Conservation (phyloP, 2,888 invertebrate genomes). For the Trichogramma dendrolimi region DNA sequence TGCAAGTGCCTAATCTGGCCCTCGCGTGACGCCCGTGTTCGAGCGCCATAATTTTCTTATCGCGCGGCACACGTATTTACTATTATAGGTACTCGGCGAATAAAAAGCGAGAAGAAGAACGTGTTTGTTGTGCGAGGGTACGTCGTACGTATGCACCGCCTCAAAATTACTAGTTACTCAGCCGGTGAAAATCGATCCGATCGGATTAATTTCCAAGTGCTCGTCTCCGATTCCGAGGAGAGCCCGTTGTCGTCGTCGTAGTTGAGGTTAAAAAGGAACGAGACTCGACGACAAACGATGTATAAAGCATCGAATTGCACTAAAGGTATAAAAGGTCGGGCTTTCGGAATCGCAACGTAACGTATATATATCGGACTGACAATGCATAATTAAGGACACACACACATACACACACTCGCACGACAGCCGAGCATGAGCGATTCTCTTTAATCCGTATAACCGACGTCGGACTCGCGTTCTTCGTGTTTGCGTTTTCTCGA, state of each 20-base stretch:
- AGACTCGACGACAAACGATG: too few relatives aligned
- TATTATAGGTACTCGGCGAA: background rate
- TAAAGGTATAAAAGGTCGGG: background rate
- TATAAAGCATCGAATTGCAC: too few relatives aligned
- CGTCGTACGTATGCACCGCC: background rate
- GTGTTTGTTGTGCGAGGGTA: background rate
- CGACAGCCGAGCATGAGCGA: conserved; percentile 22
- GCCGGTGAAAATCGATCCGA: conserved; percentile 6
- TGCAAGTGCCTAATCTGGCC: background rate
- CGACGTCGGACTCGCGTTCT: conserved; percentile 23
- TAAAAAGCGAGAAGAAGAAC: background rate
- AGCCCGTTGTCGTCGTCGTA: background rate
- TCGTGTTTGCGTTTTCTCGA: conserved; percentile 44
- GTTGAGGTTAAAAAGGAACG: background rate
- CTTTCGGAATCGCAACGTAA: conserved; percentile 5
- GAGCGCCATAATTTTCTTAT: background rate
- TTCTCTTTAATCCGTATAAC: conserved; percentile 40
- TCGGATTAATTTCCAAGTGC: conserved; percentile 16
- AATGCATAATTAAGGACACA: conserved; percentile 44
- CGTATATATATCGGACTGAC: conserved; percentile 27
- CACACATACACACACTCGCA: too few relatives aligned
- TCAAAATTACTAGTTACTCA: background rate
- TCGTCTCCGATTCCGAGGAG: background rate
- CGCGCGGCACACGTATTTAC: background rate
- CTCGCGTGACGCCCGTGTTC: background rate